A percentile compares a stretch with the other conserved stretches of the same genome.
phyloP scores from a whole-genome alignment of 2,888 invertebrate species.

The Tipula unca region DNA sequence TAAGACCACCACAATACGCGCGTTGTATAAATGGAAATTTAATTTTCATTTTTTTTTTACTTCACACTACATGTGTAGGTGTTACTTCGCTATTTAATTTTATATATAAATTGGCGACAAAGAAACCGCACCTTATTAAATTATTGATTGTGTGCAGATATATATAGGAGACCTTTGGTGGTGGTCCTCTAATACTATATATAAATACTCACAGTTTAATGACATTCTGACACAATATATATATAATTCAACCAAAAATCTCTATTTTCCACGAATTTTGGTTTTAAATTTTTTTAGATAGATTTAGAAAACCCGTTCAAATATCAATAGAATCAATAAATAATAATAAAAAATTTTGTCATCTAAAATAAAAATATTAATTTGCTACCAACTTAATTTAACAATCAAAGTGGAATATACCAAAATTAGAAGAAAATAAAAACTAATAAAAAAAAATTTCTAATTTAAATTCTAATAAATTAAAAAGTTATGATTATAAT shows the following conservation, averaged over 20 bases:
- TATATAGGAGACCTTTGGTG: not conserved
- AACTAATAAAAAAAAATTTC: not conserved
- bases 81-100: not conserved
- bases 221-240: not conserved
- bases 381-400: constrained; percentile 14
- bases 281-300: not conserved
- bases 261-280: not conserved
- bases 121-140: not conserved
- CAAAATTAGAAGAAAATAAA: not conserved
- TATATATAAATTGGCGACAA: not conserved
- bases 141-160: not conserved
- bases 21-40: not conserved
- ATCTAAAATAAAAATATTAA: not conserved
- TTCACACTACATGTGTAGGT: not conserved
- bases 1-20: not conserved
- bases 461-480: not conserved
- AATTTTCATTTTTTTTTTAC: not conserved
- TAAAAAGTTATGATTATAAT: not conserved
- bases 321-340: not conserved
- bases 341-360: constrained; percentile 3
- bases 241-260: not conserved
- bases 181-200: not conserved
- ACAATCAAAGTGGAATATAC: not conserved
- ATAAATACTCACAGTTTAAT: not conserved
- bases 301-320: not conserved